These are phyloP conservation scores for Neoascia interrupta DNA, from an alignment of 2,888 invertebrate species.

Conservation along the genomic window DNA sequence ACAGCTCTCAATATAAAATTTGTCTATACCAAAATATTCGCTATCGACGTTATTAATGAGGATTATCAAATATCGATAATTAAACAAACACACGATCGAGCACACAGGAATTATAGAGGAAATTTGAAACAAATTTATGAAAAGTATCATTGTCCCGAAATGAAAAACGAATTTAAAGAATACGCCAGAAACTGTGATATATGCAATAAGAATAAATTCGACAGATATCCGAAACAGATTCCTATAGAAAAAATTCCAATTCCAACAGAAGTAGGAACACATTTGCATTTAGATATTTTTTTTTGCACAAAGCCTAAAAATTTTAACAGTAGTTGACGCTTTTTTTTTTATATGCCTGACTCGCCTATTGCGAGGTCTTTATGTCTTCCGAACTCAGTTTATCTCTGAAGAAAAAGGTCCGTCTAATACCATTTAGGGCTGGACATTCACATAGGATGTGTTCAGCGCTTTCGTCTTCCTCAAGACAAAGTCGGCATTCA, in stretches of 20 bases:
- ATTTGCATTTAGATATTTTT: not conserved
- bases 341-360: not conserved
- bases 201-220: too few relatives aligned
- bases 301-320: not conserved
- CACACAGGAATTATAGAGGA: not conserved
- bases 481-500: too few relatives aligned
- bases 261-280: not conserved
- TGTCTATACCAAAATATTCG: not conserved
- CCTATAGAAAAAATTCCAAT: not conserved
- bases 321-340: not conserved
- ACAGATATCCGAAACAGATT: not conserved
- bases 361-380: too few relatives aligned
- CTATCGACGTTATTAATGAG: not conserved
- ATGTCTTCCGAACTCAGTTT: too few relatives aligned
- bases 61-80: not conserved
- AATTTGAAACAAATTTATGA: not conserved
- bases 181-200: not conserved
- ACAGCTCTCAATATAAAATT: not conserved
- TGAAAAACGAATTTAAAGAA: not conserved
- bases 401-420: too few relatives aligned
- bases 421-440: too few relatives aligned
- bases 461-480: too few relatives aligned
- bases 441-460: too few relatives aligned
- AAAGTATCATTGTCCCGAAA: not conserved
- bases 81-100: not conserved